Evolutionary conservation across 1,140 invertebrate species (phyloP), one percentile per base, ranked within the genome.

Genomic region (Adelges cooleyi): DNA sequence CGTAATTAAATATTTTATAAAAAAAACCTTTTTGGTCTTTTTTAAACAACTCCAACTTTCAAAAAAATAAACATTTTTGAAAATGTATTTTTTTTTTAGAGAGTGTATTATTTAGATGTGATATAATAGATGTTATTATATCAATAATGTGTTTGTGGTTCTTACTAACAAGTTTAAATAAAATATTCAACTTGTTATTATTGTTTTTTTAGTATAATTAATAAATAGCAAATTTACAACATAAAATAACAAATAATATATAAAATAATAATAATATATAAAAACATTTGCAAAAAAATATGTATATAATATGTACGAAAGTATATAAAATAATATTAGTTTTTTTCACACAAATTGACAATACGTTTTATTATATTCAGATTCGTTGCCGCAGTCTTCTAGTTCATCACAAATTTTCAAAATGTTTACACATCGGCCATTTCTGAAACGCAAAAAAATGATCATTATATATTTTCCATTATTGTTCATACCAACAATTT

Each of bases 301-400:
- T 44, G 40, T 22, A 46, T 46, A 56, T n/a, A 15, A 15, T 36
- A 22, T 42, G 9, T 56, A 56, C 22, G 23, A 62, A n/a, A 48
- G 33, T 18, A 15, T 62, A 20, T 33, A 3, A 29, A 59, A 42
- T 13, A 33, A 59, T 17, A 44, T n/a, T 46, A 48, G 18, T 62
- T 22, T 48, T 29, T 15, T 27, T 10, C 29, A 29, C 27, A 48
- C 56, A 48, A 44, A 48, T 5, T 62, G 44, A 46, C 56, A 62
- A 20, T 33, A 46, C 25, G 56, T 62, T 48, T 46, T 29, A 62
- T 62, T 62, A 25, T 48, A 46, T 6, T 6, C 29, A 33, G 20
- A 62, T 48, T 62, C 42, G 46, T 29, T 62, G 44, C 56, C 56
- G 6, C 56, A 62, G 56, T 62, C 56, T 62, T 62, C 56, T 62